These are phyloP conservation scores for Tachuris rubrigastra DNA, from an alignment of 2,113 vertebrate genomes.

Conservation along the genomic window DNA sequence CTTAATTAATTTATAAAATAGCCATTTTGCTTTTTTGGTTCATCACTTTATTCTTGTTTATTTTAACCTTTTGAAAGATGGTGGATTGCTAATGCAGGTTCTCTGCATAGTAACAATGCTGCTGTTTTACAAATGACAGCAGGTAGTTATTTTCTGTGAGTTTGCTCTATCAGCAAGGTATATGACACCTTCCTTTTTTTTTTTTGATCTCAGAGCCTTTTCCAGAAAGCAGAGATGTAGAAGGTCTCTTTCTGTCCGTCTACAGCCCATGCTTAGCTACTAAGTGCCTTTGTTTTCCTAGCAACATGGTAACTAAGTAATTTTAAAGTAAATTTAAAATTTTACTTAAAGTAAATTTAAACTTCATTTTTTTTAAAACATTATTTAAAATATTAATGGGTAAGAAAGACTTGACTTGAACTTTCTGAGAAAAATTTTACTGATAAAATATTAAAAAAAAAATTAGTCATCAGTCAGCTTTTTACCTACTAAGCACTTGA, in stretches of 20 bases:
- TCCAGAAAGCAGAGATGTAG: neutral
- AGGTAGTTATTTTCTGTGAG: neutral
- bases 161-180: neutral
- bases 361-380: neutral
- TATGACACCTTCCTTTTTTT: neutral
- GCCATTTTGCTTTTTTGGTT: conserved; percentile 7
- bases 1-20: conserved; percentile 46
- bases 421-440: neutral
- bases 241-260: neutral
- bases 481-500: neutral
- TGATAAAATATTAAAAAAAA: neutral
- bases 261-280: neutral
- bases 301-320: neutral
- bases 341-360: neutral
- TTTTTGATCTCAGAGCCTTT: neutral
- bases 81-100: neutral
- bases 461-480: neutral
- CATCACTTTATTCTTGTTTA: neutral
- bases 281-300: neutral
- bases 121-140: neutral
- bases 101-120: neutral
- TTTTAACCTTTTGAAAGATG: neutral
- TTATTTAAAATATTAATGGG: neutral
- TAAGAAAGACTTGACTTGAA: neutral
- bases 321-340: neutral